phyloP scores from a whole-genome alignment of 2,113 vertebrate genomes.

The chimpanzee (Pan troglodytes) region DNA sequence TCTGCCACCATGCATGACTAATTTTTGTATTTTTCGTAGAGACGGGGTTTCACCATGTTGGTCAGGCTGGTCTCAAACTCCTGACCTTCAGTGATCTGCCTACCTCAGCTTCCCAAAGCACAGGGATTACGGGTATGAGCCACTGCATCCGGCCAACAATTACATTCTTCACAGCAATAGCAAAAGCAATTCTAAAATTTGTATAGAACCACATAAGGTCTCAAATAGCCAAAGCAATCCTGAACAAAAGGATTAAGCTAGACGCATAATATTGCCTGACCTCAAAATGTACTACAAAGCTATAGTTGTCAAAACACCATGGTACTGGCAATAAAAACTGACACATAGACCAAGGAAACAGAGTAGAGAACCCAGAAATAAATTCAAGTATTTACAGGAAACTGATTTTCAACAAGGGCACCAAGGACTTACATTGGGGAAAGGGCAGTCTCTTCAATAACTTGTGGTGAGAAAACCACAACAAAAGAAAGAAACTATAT shows the following conservation, averaged over 20 bases:
- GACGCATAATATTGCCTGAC: not conserved
- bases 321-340: not conserved
- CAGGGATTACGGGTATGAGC: no score
- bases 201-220: not conserved
- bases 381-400: not conserved
- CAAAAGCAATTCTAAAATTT: not conserved
- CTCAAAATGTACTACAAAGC: not conserved
- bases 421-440: not conserved
- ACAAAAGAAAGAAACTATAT: not conserved
- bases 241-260: not conserved
- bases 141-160: no score
- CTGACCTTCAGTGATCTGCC: no score
- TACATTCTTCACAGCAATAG: not conserved
- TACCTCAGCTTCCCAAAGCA: no score
- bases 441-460: not conserved
- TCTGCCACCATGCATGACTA: no score
- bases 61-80: no score
- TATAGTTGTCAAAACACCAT: not conserved
- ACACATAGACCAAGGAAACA: not conserved
- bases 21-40: no score
- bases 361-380: not conserved
- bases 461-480: not conserved
- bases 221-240: not conserved
- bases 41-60: no score
- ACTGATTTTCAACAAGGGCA: not conserved